Base-by-base conservation (phyloP, 2,113 vertebrate species). In the Sus scrofa region DNA sequence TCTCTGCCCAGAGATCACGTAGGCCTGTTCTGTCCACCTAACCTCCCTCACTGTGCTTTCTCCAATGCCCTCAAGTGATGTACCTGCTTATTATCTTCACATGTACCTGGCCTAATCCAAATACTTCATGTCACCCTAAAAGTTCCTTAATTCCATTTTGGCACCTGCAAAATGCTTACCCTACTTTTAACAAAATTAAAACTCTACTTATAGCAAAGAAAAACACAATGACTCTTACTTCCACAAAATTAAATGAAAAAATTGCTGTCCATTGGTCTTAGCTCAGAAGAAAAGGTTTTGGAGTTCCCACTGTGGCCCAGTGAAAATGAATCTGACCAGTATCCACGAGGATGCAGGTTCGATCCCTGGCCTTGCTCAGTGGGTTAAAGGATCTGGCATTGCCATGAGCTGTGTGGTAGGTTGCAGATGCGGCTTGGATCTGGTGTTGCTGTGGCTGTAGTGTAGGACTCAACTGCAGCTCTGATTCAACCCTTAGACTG, bases 121-220 rank as follows among this genome's bases (percentile, higher is more conserved):
- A 96, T 68, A 50, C 20, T 30, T 65, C 58, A 73, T 6, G 26
- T n/a, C 5, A 56, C 39, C 24, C 15, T 81, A 58, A 63, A 85
- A 77, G 22, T 60, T 89, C 37, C 27, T 70, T 63, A 44, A 30
- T 70, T 78, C 68, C 73, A 26, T 58, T 89, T 86, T 6, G 89
- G 54, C 58, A 26, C 3, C 60, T 79, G 84, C 15, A 86, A 30
- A 32, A 65, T 50, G 2, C 44, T 86, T 32, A 81, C 44, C 8
- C 44, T 8, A 44, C 44, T 44, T 44, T 44, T 6, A 44, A 44
- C 44, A 44, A 44, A 44, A 44, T 44, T 44, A 44, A 44, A 44
- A 44, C 44, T 44, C 20, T 96, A 87, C n/a, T 77, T 92, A 85
- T 52, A 19, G 60, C 62, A 88, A 86, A 92, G 71, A n/a, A 91